Conservation (phyloP, 1,140 invertebrate genomes). For the Monochamus saltuarius region DNA sequence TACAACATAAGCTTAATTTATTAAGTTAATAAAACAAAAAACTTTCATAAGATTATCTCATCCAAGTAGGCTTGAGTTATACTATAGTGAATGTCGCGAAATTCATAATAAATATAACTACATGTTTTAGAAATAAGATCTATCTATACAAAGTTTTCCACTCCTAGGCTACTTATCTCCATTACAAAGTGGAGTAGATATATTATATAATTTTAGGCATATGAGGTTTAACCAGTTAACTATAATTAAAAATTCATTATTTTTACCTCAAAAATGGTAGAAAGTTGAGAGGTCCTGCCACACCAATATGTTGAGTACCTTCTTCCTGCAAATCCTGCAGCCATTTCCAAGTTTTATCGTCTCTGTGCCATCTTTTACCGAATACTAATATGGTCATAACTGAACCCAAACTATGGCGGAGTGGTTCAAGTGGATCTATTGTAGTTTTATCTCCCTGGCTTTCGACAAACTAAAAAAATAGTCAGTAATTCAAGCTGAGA, state of each 20-base stretch:
- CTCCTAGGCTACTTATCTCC: too few species aligned
- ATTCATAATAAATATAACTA: too few species aligned
- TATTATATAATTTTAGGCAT: too few species aligned
- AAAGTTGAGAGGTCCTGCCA: constrained; percentile 80
- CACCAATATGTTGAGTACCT: constrained; percentile 74
- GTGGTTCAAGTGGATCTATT: constrained; percentile 54
- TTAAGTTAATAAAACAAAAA: background rate
- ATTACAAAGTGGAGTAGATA: too few species aligned
- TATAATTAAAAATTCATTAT: background rate
- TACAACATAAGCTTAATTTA: too few species aligned
- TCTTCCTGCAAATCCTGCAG: constrained; percentile 74
- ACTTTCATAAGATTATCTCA: background rate
- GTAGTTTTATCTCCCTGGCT: constrained; percentile 37
- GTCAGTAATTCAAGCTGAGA: too few species aligned
- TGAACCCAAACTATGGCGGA: constrained; percentile 75
- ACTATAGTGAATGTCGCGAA: too few species aligned
- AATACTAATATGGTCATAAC: constrained; percentile 75
- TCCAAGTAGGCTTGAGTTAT: too few species aligned
- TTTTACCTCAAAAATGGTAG: constrained; percentile 74
- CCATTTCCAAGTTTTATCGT: constrained; percentile 74
- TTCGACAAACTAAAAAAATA: constrained; percentile 43
- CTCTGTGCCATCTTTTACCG: constrained; percentile 65
- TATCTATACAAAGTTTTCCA: too few species aligned
- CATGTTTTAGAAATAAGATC: too few species aligned
- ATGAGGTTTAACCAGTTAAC: background rate